These are phyloP conservation scores for Bombus balteatus DNA, from an alignment of 1,140 invertebrate genomes.

Conservation along the genomic window DNA sequence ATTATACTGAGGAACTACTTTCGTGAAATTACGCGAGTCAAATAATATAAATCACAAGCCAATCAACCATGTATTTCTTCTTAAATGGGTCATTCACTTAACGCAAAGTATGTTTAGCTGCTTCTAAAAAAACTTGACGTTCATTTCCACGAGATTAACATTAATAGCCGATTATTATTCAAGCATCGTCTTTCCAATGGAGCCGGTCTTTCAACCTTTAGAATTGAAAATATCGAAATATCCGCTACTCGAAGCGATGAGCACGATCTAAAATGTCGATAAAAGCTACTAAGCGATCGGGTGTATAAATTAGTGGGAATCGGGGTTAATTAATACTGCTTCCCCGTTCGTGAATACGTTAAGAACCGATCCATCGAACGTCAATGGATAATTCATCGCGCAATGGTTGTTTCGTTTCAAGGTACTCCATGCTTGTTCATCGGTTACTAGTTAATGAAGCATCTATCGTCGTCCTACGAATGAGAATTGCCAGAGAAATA, in stretches of 20 bases:
- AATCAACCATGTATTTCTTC: not conserved
- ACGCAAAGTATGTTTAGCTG: not conserved
- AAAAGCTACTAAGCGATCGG: not conserved
- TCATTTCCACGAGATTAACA: not conserved
- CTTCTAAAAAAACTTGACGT: not conserved
- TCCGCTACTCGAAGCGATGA: not conserved
- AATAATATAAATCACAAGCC: too few relatives aligned
- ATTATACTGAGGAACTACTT: too few relatives aligned
- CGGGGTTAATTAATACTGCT: slow-evolving; percentile 53
- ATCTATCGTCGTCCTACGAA: slow-evolving; percentile 26
- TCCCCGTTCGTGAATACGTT: slow-evolving; percentile 1
- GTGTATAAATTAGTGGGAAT: slow-evolving; percentile 30
- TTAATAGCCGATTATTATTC: not conserved
- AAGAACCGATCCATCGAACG: not conserved
- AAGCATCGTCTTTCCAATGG: not conserved
- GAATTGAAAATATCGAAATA: not conserved
- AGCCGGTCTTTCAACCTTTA: not conserved
- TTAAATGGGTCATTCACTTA: not conserved
- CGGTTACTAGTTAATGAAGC: slow-evolving; percentile 51
- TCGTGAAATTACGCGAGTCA: too few relatives aligned
- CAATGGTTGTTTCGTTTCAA: not conserved
- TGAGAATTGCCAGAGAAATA: slow-evolving; percentile 5
- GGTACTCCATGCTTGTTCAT: slow-evolving; percentile 17
- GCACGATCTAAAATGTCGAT: not conserved
- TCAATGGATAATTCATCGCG: slow-evolving; percentile 10